Base-by-base conservation (phyloP, 2,888 invertebrate species). In the Acrobasis repandana region DNA sequence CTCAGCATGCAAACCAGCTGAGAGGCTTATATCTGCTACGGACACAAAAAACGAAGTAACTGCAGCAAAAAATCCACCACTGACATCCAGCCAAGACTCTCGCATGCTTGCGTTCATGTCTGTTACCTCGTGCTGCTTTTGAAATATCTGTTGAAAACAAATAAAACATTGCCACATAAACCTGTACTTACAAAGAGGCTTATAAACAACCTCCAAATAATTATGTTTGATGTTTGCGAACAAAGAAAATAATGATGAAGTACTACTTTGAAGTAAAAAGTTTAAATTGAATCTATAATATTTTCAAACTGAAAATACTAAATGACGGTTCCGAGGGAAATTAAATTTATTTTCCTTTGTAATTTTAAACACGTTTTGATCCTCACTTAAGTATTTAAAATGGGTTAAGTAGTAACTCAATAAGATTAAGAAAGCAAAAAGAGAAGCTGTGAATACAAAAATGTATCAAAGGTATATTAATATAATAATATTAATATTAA, bases 171-270 rank as follows among this genome's bases (percentile, higher is more conserved):
- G 43, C 4, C 1, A n/a, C 43, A 43, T 43, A 43, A 43, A 43
- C 14, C 3, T 28, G 33, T 9, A 50, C 50, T 52, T 16, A 52
- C 36, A 52, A 52, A 52, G 36, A 16, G 28, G 36, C 36, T 52
- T 36, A 52, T 38, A 52, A 52, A 52, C 52, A 52, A 52, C 16
- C 52, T 52, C 36, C 10, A 36, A 52, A 52, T 52, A n/a, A 52
- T 52, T 34, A 33, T 34, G 38, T 38, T 54, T 54, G 36, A 54
- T 38, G 38, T 38, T 54, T 20, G n/a, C 11, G 38, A 38, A 54
- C 38, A 54, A 43, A 54, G 52, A 52, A 43, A 49, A 14, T 33
- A 51, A 52, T 33, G 33, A 2, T 36, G 36, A 36, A 52, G 15
- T 36, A 36, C 10, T 51, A 34, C 51, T 52, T 52, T 36, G 52